Evolutionary conservation across 2,797 vertebrate genomes (phyloP).

Genomic region (Spondyliosoma cantharus): DNA sequence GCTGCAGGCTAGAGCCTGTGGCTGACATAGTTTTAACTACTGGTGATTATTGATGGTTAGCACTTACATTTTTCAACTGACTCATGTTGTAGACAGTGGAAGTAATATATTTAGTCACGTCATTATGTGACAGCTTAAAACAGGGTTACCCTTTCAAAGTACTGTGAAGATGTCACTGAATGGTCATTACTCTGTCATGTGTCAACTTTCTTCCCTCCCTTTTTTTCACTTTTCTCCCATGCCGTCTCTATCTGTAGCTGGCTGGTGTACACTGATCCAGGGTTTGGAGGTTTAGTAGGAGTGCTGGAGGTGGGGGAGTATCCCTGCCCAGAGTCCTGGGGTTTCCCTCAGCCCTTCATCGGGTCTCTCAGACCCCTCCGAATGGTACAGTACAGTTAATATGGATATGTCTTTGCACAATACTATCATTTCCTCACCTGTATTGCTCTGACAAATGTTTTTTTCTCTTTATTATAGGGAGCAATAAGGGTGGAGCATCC

Average conservation of each 20-base stretch:
- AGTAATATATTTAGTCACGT: conserved; percentile 8
- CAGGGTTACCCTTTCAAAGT: neutral
- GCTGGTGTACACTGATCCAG: conserved; percentile 93
- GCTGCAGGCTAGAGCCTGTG: conserved; percentile 34
- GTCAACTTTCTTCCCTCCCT: neutral
- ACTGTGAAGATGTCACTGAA: neutral
- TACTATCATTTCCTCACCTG: neutral
- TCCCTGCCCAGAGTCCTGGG: conserved; percentile 91
- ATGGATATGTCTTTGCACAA: neutral
- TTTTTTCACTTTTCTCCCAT: neutral
- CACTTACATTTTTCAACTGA: conserved; percentile 11
- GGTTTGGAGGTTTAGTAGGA: conserved; percentile 88
- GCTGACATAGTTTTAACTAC: conserved; percentile 39
- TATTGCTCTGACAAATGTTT: conserved; percentile 24
- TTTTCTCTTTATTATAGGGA: conserved; percentile 84
- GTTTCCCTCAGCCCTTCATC: conserved; percentile 89
- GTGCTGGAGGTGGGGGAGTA: conserved; percentile 93
- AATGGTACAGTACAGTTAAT: conserved; percentile 86
- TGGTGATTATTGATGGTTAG: conserved; percentile 39
- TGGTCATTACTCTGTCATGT: neutral
- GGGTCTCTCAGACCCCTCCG: conserved; percentile 93
- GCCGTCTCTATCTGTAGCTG: conserved; percentile 82
- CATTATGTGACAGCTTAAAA: neutral
- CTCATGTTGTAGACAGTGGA: conserved; percentile 3
- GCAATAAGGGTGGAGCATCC: conserved; percentile 91